Evolutionary conservation across 2,888 invertebrate genomes (phyloP), one percentile per base, ranked within the genome.

Genomic region (Ypsolopha scabrella): DNA sequence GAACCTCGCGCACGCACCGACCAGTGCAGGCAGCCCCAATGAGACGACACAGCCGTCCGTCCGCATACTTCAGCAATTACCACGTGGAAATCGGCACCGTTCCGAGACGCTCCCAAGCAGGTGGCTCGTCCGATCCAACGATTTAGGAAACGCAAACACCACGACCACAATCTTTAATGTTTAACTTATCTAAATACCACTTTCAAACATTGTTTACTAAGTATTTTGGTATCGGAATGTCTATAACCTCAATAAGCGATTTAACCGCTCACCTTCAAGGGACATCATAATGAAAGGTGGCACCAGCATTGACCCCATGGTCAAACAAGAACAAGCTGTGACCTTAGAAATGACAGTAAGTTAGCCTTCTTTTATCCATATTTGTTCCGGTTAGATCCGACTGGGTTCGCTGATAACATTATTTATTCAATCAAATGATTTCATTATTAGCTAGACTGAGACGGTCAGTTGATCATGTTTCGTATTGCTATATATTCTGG

Each of bases 11-110:
- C 82, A 81, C 82, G 82, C 80, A 81, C 80, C 50, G 68, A 64
- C 64, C 66, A 13, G 53, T 35, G 37, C 52, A 78, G 79, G 24
- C 69, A 78, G 79, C 79, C 81, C 82, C 83, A 83, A 80, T 81
- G 82, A 82, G 81, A 83, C 79, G 80, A 80, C 80, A 76, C 72
- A 71, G 70, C 69, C 38, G 43, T 34, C 50, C 75, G 79, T 85
- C 83, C 83, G 81, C 83, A 82, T 85, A 82, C 81, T 81, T 75
- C 76, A 68, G 69, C 80, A 82, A 85, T 83, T 83, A 82, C 77
- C 79, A 80, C 82, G 65, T 85, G 83, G 83, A 85, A 83, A 80
- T 82, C 79, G 75, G 73, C 69, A 70, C 64, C 68, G 75, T 75
- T 74, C 74, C 71, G 43, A 50, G 49, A 49, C 33, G 49, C 49